These are phyloP conservation scores for Nasonovia ribisnigri DNA, from an alignment of 2,888 invertebrate genomes.

Conservation along the genomic window DNA sequence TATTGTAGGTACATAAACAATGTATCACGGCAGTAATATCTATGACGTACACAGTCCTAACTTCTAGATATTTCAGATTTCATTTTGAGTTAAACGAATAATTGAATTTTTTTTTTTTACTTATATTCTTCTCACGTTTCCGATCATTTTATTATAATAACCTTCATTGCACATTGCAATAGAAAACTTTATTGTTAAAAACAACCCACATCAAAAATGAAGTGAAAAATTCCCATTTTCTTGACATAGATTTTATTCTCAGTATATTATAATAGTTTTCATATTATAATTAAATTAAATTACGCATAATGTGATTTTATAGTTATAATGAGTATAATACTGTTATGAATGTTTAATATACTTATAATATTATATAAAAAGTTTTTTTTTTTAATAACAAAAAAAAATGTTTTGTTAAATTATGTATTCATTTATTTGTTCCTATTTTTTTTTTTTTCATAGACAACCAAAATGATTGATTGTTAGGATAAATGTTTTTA, in stretches of 20 bases:
- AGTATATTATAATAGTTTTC: too few species aligned
- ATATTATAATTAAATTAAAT: background rate
- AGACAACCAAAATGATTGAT: slow-evolving; percentile 41
- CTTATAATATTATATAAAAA: background rate
- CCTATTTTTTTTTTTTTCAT: background rate
- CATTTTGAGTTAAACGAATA: too few species aligned
- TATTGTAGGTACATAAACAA: background rate
- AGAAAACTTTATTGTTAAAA: too few species aligned
- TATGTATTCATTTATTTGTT: background rate
- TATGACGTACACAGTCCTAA: background rate
- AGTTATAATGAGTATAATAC: background rate
- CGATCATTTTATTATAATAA: too few species aligned
- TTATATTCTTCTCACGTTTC: too few species aligned
- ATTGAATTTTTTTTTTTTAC: too few species aligned
- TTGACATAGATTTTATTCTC: too few species aligned
- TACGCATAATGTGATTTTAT: background rate
- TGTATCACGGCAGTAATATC: background rate
- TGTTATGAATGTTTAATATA: too few species aligned
- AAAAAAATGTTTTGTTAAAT: background rate
- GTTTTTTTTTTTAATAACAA: background rate
- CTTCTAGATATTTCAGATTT: background rate
- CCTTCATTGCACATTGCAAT: too few species aligned
- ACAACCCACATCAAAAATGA: too few species aligned
- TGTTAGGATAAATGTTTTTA: background rate
- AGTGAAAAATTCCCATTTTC: too few species aligned